phyloP scores from a whole-genome alignment of 2,888 invertebrate genomes.

The Epiblema foenella region DNA sequence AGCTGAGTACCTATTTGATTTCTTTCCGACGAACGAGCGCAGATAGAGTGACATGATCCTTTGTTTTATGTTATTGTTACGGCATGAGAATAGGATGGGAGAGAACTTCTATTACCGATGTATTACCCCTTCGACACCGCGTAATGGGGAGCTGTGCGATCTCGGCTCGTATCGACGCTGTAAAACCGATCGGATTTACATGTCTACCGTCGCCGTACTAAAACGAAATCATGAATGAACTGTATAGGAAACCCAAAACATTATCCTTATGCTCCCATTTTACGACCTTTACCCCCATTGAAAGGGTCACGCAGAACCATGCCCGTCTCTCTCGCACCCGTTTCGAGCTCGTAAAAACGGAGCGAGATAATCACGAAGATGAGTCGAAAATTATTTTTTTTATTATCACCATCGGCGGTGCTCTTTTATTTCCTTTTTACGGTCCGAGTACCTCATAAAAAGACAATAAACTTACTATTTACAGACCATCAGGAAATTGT shows the following conservation, averaged over 20 bases:
- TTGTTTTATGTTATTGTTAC: slow-evolving; percentile 45
- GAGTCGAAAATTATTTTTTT: slow-evolving; percentile 85
- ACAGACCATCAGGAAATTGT: slow-evolving; percentile 86
- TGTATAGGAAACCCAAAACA: slow-evolving; percentile 84
- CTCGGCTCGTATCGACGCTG: slow-evolving; percentile 73
- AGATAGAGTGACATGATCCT: slow-evolving; percentile 40
- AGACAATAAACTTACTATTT: slow-evolving; percentile 86
- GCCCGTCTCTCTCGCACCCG: slow-evolving; percentile 69
- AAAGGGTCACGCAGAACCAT: slow-evolving; percentile 80
- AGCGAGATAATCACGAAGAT: slow-evolving; percentile 83
- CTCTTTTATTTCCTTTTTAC: slow-evolving; percentile 86
- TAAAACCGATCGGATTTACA: slow-evolving; percentile 83
- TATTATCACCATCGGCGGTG: slow-evolving; percentile 86
- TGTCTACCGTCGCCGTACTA: slow-evolving; percentile 80
- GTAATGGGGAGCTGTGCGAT: slow-evolving; percentile 71
- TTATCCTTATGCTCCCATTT: slow-evolving; percentile 85
- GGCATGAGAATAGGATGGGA: slow-evolving; percentile 41
- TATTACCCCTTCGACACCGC: slow-evolving; percentile 64
- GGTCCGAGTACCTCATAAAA: slow-evolving; percentile 86
- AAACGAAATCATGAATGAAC: slow-evolving; percentile 85
- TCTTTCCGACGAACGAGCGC: slow-evolving; percentile 24
- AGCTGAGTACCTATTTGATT: slow-evolving; percentile 18
- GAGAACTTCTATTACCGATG: slow-evolving; percentile 71
- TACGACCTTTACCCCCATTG: slow-evolving; percentile 85
- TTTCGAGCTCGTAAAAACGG: slow-evolving; percentile 66